Evolutionary conservation across 2,113 vertebrate genomes (phyloP), one percentile per base, ranked within the genome.

Genomic region (Fregetta grallaria): DNA sequence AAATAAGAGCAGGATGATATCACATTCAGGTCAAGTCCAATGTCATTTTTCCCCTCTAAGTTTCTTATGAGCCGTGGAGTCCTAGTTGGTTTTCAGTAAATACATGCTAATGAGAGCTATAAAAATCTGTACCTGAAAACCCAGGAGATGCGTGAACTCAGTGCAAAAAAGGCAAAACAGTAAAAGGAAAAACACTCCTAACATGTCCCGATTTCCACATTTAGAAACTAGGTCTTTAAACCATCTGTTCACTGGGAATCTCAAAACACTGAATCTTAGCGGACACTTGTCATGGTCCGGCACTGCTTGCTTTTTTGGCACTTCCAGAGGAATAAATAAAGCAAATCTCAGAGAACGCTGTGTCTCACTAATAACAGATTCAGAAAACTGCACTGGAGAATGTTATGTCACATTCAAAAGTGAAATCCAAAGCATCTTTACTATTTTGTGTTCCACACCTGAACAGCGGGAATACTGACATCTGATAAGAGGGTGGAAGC

Each of bases 141-240:
- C 3, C 71, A 83, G 73, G 72, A 92, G 83, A 88, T 72, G 71
- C 3, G 3, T 58, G 66, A 90, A 85, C 45, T 0, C 1, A 85
- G 49, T 36, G 66, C 13, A 78, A 58, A 67, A 72, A 53, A 71
- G 56, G 84, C 61, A 90, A 75, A 88, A 61, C 38, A 55, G 74
- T 42, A 29, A 65, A 87, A 91, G 27, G 40, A 89, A 68, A 92
- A 47, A 14, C 74, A 66, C n/a, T 72, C 55, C 16, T 56, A 90
- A 68, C 71, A 34, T 47, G 90, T 90, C 71, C 93, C 12, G 1
- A 32, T 96, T 96, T 96, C 93, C 85, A 44, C 45, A 79, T 94
- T 95, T 95, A 94, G 96, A 96, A 96, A 95, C 49, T 91, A 88
- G 96, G 93, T 91, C 90, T 95, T 76, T 13, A 86, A 93, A 78